A percentile compares a stretch with the other conserved stretches of the same genome.
Evolutionary conservation across 2,888 invertebrate species (phyloP).

Genomic region (Neoaliturus tenellus): DNA sequence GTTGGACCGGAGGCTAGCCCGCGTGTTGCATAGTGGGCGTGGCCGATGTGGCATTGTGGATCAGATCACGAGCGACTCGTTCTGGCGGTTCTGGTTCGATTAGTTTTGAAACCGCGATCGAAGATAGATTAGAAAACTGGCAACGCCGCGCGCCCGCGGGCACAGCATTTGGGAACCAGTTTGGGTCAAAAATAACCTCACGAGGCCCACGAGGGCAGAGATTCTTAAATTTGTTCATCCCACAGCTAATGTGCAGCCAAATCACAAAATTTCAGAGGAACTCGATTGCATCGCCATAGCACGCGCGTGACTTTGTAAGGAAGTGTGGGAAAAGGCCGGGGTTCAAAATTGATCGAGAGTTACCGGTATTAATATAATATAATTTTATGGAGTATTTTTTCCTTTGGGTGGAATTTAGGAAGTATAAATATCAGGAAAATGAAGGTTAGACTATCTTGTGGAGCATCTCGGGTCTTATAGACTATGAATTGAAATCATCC

Average conservation of each 20-base stretch:
- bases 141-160: conserved; percentile 15
- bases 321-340: no score
- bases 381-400: no score
- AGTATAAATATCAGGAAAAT: no score
- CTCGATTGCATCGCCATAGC: no score
- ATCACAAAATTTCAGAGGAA: not conserved
- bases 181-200: conserved; percentile 23
- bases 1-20: no score
- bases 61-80: not conserved
- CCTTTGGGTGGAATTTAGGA: no score
- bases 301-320: no score
- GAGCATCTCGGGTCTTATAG: no score
- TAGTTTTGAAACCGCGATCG: not conserved
- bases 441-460: no score
- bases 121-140: conserved; percentile 6
- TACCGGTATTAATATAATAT: no score
- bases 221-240: not conserved
- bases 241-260: not conserved
- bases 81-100: conserved; percentile 21
- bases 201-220: not conserved
- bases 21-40: not conserved
- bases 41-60: not conserved
- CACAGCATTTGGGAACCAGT: conserved; percentile 33
- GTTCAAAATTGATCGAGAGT: no score
- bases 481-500: no score